phyloP scores from a whole-genome alignment of 2,113 vertebrate genomes.

The Oxygymnocypris stewartii region DNA sequence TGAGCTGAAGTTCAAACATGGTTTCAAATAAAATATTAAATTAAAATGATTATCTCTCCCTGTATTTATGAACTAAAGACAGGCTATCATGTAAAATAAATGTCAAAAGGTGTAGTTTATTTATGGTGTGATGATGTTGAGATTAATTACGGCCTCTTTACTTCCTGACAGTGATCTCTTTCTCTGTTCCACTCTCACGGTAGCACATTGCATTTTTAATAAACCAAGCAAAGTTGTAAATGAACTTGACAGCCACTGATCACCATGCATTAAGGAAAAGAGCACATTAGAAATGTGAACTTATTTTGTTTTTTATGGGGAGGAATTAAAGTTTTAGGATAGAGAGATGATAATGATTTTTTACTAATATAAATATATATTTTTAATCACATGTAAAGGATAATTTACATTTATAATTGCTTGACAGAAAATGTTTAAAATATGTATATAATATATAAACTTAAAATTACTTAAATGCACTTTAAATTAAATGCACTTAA shows the following conservation, averaged over 20 bases:
- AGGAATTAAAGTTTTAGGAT: not conserved
- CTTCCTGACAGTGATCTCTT: slow-evolving; percentile 39
- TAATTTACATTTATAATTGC: too few species aligned
- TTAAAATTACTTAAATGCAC: too few species aligned
- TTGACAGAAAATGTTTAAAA: too few species aligned
- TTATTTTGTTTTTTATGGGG: not conserved
- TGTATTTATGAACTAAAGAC: slow-evolving; percentile 19
- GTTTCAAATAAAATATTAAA: not conserved
- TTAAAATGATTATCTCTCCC: not conserved
- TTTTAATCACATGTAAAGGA: not conserved
- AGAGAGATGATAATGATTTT: not conserved
- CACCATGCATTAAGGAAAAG: not conserved
- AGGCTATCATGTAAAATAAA: not conserved
- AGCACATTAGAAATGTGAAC: not conserved
- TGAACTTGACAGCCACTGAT: not conserved
- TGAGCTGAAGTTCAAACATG: not conserved
- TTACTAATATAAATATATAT: not conserved
- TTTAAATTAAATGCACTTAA: too few species aligned
- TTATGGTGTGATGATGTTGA: slow-evolving; percentile 52
- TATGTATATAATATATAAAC: too few species aligned
- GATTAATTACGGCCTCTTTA: slow-evolving; percentile 63
- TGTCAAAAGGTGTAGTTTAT: slow-evolving; percentile 28
- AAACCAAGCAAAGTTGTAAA: not conserved
- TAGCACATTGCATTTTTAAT: not conserved
- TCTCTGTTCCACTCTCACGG: not conserved